These are phyloP conservation scores for Eristalis pertinax DNA, from an alignment of 2,888 invertebrate species.

Conservation along the genomic window DNA sequence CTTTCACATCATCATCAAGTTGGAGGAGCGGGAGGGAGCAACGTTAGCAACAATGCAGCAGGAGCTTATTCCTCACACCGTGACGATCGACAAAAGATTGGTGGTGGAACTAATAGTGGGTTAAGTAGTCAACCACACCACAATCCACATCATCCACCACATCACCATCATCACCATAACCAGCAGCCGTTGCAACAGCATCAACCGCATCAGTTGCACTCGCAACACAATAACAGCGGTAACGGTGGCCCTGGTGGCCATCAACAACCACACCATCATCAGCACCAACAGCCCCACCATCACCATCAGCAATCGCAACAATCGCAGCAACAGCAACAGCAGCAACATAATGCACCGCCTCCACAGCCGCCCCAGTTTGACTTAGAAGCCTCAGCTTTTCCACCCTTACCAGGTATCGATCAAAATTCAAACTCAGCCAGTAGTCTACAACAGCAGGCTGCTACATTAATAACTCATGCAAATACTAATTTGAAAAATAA, in stretches of 20 bases:
- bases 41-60: conserved; percentile 61
- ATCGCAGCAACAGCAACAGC: conserved; percentile 76
- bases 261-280: conserved; percentile 63
- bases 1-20: conserved; percentile 74
- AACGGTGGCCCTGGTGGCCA: conserved; percentile 69
- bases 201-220: conserved; percentile 67
- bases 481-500: conserved; percentile 70
- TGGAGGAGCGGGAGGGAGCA: conserved; percentile 71
- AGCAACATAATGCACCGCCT: conserved; percentile 77
- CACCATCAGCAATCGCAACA: conserved; percentile 74
- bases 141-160: conserved; percentile 74
- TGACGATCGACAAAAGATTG: conserved; percentile 68
- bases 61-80: conserved; percentile 76
- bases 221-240: conserved; percentile 69
- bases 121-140: conserved; percentile 61
- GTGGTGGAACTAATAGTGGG: conserved; percentile 51
- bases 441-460: conserved; percentile 58
- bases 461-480: conserved; percentile 57
- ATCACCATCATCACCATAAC: conserved; percentile 74
- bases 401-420: conserved; percentile 88
- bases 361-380: conserved; percentile 87
- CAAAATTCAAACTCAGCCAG: conserved; percentile 75
- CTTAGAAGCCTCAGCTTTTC: conserved; percentile 90
- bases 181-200: conserved; percentile 72
- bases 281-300: conserved; percentile 54